These are phyloP conservation scores for Turnix velox DNA, from an alignment of 2,113 vertebrate genomes.

Conservation along the genomic window DNA sequence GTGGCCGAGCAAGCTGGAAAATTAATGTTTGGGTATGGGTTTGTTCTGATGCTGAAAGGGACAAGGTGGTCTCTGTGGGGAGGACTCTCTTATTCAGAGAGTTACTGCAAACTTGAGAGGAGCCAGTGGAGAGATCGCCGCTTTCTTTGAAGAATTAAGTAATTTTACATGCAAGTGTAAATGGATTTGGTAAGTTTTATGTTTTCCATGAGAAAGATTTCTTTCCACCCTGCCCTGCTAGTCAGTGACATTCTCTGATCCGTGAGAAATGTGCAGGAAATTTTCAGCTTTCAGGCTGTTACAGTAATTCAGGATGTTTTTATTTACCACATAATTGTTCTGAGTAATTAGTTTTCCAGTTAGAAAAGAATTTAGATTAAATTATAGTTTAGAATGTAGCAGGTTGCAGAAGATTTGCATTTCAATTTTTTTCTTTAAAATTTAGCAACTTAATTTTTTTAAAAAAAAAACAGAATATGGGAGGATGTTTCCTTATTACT, in stretches of 20 bases:
- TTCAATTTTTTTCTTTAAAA: background rate
- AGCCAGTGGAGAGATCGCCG: background rate
- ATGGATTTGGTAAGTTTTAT: background rate
- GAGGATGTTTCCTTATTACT: background rate
- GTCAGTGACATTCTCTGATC: background rate
- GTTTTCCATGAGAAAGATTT: background rate
- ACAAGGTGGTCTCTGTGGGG: background rate
- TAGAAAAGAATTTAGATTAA: background rate
- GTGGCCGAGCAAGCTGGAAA: slow-evolving; percentile 71
- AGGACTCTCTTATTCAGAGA: background rate
- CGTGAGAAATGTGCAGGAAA: background rate
- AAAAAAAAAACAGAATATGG: background rate
- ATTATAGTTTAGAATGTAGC: background rate
- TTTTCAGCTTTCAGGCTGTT: background rate
- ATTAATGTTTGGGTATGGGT: slow-evolving; percentile 51
- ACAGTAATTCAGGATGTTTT: background rate
- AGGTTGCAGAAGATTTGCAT: background rate
- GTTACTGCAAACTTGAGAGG: background rate
- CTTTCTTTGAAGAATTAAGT: background rate
- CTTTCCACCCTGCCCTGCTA: background rate
- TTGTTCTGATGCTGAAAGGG: background rate
- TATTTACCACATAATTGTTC: background rate
- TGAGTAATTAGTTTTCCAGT: background rate
- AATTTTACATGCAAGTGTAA: background rate
- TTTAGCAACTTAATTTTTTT: background rate